phyloP scores from a whole-genome alignment of 2,113 vertebrate species.

The Ictalurus punctatus region DNA sequence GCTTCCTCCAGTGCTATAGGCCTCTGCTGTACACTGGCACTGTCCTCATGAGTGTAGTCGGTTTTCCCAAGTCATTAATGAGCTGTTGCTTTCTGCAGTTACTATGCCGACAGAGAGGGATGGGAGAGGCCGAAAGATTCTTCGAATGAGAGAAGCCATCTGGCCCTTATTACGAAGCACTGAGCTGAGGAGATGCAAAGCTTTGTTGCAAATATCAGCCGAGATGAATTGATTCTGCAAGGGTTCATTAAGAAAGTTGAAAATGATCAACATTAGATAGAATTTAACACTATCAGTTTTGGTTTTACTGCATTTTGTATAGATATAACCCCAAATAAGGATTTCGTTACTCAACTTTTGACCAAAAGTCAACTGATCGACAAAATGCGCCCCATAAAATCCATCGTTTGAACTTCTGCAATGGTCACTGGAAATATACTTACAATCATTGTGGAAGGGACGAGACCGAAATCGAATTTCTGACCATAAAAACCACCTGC shows the following conservation, averaged over 20 bases:
- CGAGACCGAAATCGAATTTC: background rate
- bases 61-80: slow-evolving; percentile 46
- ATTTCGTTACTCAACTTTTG: background rate
- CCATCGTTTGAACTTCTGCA: background rate
- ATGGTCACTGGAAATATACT: background rate
- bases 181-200: slow-evolving; percentile 43
- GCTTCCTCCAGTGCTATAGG: slow-evolving; percentile 4
- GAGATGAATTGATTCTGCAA: background rate
- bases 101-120: slow-evolving; percentile 48
- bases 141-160: slow-evolving; percentile 59
- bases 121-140: slow-evolving; percentile 47
- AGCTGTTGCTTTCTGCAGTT: slow-evolving; percentile 48
- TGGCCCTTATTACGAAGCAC: slow-evolving; percentile 64
- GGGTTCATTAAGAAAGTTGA: slow-evolving; percentile 1
- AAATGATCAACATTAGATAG: background rate
- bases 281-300: background rate
- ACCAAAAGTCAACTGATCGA: background rate
- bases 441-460: background rate
- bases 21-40: background rate
- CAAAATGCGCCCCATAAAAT: background rate
- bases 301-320: background rate
- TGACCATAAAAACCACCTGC: no score
- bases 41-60: slow-evolving; percentile 23
- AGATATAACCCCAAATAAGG: background rate
- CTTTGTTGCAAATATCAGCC: slow-evolving; percentile 16